Conservation (phyloP, 2,113 vertebrate genomes). For the Prolemur simus region DNA sequence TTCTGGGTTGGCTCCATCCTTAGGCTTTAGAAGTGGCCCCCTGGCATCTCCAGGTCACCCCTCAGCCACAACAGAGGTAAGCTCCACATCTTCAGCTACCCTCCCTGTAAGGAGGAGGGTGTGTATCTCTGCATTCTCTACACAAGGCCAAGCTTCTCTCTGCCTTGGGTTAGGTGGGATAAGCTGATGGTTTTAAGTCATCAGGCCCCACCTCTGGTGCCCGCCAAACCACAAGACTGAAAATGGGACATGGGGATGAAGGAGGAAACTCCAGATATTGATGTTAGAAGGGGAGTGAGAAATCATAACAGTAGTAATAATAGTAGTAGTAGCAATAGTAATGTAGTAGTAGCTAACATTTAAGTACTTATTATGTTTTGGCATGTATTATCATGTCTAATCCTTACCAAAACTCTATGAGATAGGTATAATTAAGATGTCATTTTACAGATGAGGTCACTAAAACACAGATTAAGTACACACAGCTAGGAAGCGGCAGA, state of each 20-base stretch:
- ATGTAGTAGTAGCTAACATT: neutral
- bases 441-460: neutral
- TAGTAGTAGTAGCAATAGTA: neutral
- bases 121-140: neutral
- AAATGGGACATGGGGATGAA: neutral
- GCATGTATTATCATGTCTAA: neutral
- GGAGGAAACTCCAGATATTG: neutral
- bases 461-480: neutral
- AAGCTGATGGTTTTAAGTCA: neutral
- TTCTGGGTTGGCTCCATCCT: neutral
- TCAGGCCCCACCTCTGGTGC: neutral
- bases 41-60: neutral
- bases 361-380: neutral
- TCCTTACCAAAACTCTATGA: neutral
- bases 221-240: neutral
- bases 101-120: neutral
- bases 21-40: neutral
- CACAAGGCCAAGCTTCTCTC: neutral
- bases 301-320: neutral
- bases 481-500: neutral
- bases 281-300: neutral
- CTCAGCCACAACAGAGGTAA: neutral
- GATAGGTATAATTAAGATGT: neutral
- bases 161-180: neutral
- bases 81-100: neutral